Evolutionary conservation across 2,113 vertebrate genomes (phyloP).

Genomic region (Neotragus moschatus): DNA sequence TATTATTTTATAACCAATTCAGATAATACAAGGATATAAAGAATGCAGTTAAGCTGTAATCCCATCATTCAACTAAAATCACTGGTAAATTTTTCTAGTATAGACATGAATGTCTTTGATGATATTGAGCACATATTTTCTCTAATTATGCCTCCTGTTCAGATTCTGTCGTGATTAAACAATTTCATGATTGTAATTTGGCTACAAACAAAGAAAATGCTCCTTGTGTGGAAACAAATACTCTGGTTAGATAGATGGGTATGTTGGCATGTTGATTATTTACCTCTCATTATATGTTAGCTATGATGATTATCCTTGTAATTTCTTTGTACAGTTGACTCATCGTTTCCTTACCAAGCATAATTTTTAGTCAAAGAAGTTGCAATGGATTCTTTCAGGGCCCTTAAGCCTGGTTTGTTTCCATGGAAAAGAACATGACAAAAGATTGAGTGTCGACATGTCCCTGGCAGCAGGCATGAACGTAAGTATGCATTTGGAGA

Average conservation of each 20-base stretch:
- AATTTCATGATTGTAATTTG: constrained; percentile 21
- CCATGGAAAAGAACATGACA: background rate
- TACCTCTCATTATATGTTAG: background rate
- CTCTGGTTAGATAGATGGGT: background rate
- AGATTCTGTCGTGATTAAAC: background rate
- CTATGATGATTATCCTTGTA: background rate
- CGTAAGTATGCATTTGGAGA: background rate
- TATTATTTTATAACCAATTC: background rate
- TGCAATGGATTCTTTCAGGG: background rate
- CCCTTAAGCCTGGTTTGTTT: background rate
- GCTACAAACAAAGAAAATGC: background rate
- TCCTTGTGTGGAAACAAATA: background rate
- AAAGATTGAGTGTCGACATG: background rate
- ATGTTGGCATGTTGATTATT: background rate
- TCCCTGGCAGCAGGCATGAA: background rate
- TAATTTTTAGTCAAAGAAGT: constrained; percentile 16
- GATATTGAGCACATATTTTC: background rate
- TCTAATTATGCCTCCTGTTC: background rate
- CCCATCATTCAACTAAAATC: background rate
- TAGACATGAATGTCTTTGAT: background rate
- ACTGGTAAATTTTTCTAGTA: background rate
- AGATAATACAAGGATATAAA: background rate
- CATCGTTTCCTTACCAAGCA: background rate
- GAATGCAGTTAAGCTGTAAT: background rate
- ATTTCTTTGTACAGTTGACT: constrained; percentile 4